Base-by-base conservation (phyloP, 23 tunicate species). In the Phallusia fumigata region DNA sequence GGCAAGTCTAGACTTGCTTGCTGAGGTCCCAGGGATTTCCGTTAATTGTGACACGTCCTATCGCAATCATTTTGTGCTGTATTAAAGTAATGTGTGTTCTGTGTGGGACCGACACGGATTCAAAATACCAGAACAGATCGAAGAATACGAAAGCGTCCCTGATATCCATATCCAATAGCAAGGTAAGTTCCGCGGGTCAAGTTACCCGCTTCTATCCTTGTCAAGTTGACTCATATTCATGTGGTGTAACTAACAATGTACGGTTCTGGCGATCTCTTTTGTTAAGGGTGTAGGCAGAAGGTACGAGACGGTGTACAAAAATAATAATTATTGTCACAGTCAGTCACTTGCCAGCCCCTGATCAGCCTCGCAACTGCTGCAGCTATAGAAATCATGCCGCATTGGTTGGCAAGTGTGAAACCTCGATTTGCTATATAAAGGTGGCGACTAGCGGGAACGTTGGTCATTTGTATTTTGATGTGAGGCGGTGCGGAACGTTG, bases 141-240 rank as follows among this genome's bases (percentile, higher is more conserved):
- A 40, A 40, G 47, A 40, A 10, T 40, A 10, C 47, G 47, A 40
- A 40, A 40, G 5, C 47, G 10, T 40, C 47, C 47, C 5, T 10
- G 47, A 40, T 40, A 58, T 58, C 69, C 69, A 58, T 58, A 58
- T 58, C 69, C 26, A 58, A 58, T 58, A 6, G 28, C 69, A 58
- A 58, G 69, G 69, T 58, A 58, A 58, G 69, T 58, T 58, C 11
- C 69, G 69, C 16, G 69, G 26, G 5, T 58, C 69, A 58, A 58
- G 13, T 58, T 58, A 21, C 69, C 26, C 47, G 47, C 47, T 40
- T 40, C 47, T 21, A 58, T 24, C 69, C 69, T 58, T 24, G 69
- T 58, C 69, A 58, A 58, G 69, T 58, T 58, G 69, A 58, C 69
- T 58, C 69, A 58, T 58, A 58, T 40, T 40, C 47, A 40, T 58